These are phyloP conservation scores for Ranitomeya variabilis DNA, from an alignment of 2,113 vertebrate genomes.

Conservation along the genomic window DNA sequence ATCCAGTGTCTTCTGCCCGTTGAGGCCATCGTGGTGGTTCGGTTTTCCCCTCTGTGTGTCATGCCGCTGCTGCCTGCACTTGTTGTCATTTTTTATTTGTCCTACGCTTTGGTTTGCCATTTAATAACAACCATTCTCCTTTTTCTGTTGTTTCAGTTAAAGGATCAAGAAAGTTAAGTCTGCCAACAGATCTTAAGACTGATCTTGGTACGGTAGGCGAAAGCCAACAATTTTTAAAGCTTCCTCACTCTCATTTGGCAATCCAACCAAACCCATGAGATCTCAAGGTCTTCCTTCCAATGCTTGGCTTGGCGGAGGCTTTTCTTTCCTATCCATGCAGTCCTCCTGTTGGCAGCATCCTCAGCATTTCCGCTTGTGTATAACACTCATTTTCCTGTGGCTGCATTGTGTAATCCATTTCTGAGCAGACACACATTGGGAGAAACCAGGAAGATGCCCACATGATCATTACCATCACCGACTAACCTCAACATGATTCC, in stretches of 20 bases:
- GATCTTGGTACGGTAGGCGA: constrained; percentile 98
- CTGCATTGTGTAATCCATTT: constrained; percentile 64
- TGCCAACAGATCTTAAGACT: constrained; percentile 99
- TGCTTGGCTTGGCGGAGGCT: constrained; percentile 69
- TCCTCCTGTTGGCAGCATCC: constrained; percentile 81
- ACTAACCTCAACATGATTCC: neutral
- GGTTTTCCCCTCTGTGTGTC: constrained; percentile 14
- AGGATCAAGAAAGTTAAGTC: constrained; percentile 99
- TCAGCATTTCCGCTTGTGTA: constrained; percentile 69
- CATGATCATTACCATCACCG: constrained; percentile 18
- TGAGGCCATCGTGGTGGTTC: neutral
- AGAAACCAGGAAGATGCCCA: neutral
- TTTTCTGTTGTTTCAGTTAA: constrained; percentile 99
- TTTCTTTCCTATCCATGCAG: constrained; percentile 72
- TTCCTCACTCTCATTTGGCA: constrained; percentile 75
- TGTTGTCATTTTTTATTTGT: constrained; percentile 26
- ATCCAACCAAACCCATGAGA: constrained; percentile 69
- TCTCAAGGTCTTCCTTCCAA: constrained; percentile 64
- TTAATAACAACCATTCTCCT: constrained; percentile 94
- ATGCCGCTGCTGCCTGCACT: neutral
- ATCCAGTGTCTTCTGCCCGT: neutral
- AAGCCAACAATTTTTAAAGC: constrained; percentile 85
- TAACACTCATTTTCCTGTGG: constrained; percentile 66
- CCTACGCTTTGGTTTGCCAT: constrained; percentile 72
- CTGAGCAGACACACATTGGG: constrained; percentile 12